phyloP scores from a whole-genome alignment of 2,113 vertebrate genomes.

The Podiceps cristatus region DNA sequence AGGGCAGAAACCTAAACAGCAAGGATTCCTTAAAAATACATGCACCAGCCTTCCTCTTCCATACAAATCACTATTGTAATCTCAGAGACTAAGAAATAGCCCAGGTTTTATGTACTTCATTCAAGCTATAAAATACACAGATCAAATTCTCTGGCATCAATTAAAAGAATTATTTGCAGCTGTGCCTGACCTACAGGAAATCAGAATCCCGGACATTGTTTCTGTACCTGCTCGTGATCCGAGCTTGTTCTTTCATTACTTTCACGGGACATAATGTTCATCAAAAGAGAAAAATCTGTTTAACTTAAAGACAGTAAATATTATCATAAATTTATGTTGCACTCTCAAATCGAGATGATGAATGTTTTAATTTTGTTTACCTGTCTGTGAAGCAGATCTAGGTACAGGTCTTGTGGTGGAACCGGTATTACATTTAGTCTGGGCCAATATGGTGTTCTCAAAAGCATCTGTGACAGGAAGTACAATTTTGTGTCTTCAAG shows the following conservation, averaged over 20 bases:
- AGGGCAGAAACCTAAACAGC: background rate
- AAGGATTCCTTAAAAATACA: background rate
- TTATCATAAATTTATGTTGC: background rate
- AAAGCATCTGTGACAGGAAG: constrained; percentile 83
- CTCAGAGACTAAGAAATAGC: background rate
- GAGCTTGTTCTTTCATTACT: background rate
- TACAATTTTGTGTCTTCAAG: constrained; percentile 36
- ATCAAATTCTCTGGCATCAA: background rate
- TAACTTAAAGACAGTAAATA: background rate
- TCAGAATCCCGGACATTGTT: background rate
- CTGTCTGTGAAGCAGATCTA: constrained; percentile 91
- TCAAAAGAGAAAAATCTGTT: background rate
- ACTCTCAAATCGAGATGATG: background rate
- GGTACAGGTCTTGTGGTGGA: constrained; percentile 76
- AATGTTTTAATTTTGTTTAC: constrained; percentile 72
- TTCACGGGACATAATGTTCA: background rate
- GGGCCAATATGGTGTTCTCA: constrained; percentile 80
- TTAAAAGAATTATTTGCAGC: background rate
- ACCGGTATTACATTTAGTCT: constrained; percentile 76
- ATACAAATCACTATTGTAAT: background rate
- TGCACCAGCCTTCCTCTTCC: background rate
- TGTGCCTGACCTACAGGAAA: background rate
- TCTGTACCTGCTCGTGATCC: background rate
- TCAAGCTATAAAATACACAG: background rate
- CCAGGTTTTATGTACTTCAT: background rate